Percentiles rank a stretch among this genome's conserved stretches.
phyloP scores from a whole-genome alignment of 2,797 vertebrate species.

The Mergus octosetaceus region DNA sequence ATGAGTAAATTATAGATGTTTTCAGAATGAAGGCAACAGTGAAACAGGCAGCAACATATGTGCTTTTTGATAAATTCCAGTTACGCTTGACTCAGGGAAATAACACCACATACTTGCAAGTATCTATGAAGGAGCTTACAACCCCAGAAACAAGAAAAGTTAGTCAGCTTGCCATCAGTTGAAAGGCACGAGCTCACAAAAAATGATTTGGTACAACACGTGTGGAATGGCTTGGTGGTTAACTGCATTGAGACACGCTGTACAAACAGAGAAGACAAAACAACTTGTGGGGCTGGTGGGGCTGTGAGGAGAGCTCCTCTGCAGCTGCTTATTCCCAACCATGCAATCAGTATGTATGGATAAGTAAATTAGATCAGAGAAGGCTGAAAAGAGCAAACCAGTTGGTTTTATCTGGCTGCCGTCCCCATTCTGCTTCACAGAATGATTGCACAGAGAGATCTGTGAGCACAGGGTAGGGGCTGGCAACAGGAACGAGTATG shows the following conservation, averaged over 20 bases:
- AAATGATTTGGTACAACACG: neutral
- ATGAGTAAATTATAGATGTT: neutral
- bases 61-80: neutral
- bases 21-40: neutral
- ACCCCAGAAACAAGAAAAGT: neutral
- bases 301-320: neutral
- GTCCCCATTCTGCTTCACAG: neutral
- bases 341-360: rapidly evolving
- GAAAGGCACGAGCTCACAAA: neutral
- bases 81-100: neutral
- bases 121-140: neutral
- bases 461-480: rapidly evolving
- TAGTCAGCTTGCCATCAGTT: neutral
- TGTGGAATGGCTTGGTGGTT: neutral
- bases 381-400: neutral
- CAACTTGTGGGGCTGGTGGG: neutral
- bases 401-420: neutral
- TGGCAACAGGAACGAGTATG: neutral
- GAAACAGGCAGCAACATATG: neutral
- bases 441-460: rapidly evolving
- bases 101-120: neutral
- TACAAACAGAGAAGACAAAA: neutral
- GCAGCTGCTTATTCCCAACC: neutral
- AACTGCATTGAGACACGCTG: neutral
- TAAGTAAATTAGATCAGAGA: neutral